Evolutionary conservation across 2,797 vertebrate genomes (phyloP).

Genomic region (Xenopus petersii): DNA sequence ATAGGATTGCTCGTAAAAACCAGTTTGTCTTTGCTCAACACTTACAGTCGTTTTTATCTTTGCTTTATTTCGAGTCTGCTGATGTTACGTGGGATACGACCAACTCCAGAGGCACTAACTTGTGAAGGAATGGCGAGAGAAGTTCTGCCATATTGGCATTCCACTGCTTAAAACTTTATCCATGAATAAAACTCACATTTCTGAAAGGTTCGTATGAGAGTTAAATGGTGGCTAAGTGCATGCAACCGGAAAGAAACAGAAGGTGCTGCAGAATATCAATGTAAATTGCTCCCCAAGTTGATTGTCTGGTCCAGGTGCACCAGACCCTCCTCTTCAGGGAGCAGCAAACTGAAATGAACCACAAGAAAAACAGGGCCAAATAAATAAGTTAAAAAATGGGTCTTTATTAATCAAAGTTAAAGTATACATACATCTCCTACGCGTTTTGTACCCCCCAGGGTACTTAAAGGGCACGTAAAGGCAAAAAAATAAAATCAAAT

Average conservation of each 20-base stretch:
- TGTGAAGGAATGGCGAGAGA: constrained; percentile 47
- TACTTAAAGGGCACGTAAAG: too few species aligned
- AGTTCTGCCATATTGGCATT: constrained; percentile 69
- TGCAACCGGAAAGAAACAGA: background rate
- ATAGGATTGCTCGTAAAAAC: constrained; percentile 50
- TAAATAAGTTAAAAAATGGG: too few species aligned
- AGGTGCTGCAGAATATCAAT: too few species aligned
- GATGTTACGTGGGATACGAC: constrained; percentile 61
- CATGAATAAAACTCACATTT: constrained; percentile 49
- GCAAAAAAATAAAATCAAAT: too few species aligned
- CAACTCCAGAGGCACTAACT: constrained; percentile 64
- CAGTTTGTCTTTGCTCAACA: constrained; percentile 59
- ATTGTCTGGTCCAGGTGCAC: too few species aligned
- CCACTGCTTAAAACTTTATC: constrained; percentile 50
- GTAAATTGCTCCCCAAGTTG: too few species aligned
- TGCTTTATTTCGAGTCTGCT: constrained; percentile 55
- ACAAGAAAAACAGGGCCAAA: too few species aligned
- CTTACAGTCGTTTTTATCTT: constrained; percentile 65
- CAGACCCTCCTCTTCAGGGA: too few species aligned
- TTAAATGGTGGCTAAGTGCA: constrained; percentile 45
- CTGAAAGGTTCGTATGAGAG: constrained; percentile 47
- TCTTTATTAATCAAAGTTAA: too few species aligned
- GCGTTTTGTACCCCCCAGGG: too few species aligned
- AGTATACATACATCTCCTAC: too few species aligned
- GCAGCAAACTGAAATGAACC: too few species aligned